Evolutionary conservation across 92 coral and sea anemone species (phyloP), one percentile per base, ranked within the genome.

Genomic region (Porites cylindrica): DNA sequence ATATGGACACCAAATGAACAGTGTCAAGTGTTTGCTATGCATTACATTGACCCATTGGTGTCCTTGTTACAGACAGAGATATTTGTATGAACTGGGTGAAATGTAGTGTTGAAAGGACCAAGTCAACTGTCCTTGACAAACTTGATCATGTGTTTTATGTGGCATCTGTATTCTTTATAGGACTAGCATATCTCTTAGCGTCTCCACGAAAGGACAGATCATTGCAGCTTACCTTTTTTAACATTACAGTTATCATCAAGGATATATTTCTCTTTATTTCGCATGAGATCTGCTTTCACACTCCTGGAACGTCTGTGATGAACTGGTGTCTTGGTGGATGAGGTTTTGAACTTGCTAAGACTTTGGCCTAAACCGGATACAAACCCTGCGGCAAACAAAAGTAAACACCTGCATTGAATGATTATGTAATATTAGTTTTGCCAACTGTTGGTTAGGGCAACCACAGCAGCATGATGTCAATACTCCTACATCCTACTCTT

Each of bases 221-320:
- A 10, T 77, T 56, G 52, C 24, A 29, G 38, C 66, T 14, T 68
- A 87, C 91, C 89, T 88, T 78, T 85, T 61, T 88, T 85, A 50
- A 75, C 81, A 62, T 76, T 43, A 21, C 58, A 70, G 38, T 85
- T 70, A 38, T 85, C 61, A 21, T 68, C 91, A 19, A 80, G 73
- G 51, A 73, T 59, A 16, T 80, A 68, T 85, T 90, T 95, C 70
- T 70, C 82, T 83, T 95, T 97, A 70, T 95, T 88, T 59, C 94
- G 77, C 89, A 93, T 88, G 21, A 93, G 80, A 38, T 97, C 98
- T 50, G 99, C 97, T 82, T 97, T 97, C 8, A 97, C 98, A 82
- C 98, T 97, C 80, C 92, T 94, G 13, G 99, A 93, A 75, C 99
- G 91, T 83, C 98, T 92, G 94, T 97, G 99, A 5, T 84, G n/a